Conservation (phyloP, 2,797 vertebrate genomes). For the Rallus crepitans region DNA sequence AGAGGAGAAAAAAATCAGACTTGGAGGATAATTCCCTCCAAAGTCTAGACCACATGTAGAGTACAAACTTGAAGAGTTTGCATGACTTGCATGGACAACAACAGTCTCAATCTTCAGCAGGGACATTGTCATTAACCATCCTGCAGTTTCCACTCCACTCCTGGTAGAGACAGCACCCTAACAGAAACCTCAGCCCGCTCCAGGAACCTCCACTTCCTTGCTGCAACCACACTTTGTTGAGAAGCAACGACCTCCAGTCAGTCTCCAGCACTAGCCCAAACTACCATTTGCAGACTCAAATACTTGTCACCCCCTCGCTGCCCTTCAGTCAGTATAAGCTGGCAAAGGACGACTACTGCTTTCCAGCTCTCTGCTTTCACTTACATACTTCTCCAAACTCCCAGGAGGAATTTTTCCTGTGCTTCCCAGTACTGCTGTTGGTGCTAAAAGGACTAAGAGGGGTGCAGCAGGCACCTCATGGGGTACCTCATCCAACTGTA, state of each 20-base stretch:
- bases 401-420: neutral
- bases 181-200: neutral
- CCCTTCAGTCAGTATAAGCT: neutral
- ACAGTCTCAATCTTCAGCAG: neutral
- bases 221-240: neutral
- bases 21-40: neutral
- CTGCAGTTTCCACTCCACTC: neutral
- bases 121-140: neutral
- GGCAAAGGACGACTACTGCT: neutral
- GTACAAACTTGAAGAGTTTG: neutral
- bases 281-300: neutral
- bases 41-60: neutral
- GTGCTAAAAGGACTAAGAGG: neutral
- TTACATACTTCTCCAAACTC: neutral
- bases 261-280: neutral
- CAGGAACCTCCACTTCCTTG: neutral
- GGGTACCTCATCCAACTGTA: neutral
- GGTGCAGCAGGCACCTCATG: neutral
- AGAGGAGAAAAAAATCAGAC: neutral
- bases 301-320: neutral
- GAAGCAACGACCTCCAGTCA: neutral
- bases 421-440: neutral
- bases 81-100: neutral
- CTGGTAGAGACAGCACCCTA: neutral
- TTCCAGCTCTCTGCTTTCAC: neutral